phyloP scores from a whole-genome alignment of 2,888 invertebrate species.

The Pachycephus smyrnensis region DNA sequence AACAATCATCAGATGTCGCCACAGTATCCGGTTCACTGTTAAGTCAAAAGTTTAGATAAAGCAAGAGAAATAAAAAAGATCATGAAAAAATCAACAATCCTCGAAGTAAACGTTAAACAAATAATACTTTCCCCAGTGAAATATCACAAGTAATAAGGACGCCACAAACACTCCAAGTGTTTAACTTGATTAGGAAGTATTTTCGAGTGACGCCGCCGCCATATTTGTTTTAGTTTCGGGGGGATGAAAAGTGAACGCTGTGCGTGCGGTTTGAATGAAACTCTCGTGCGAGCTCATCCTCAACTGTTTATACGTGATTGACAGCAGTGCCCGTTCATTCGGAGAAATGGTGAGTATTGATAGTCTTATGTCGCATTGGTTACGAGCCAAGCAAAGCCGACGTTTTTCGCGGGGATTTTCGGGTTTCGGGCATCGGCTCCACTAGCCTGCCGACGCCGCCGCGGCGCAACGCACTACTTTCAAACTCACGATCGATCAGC shows the following conservation, averaged over 20 bases:
- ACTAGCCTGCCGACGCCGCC: constrained; percentile 29
- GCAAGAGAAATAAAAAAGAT: not conserved
- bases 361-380: not conserved
- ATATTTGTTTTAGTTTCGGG: constrained; percentile 63
- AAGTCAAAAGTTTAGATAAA: not conserved
- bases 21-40: not conserved
- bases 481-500: constrained; percentile 34
- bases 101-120: not conserved
- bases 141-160: not conserved
- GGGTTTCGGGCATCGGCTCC: constrained; percentile 33
- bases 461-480: constrained; percentile 41
- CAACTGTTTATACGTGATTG: constrained; percentile 18
- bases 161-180: not conserved
- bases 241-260: constrained; percentile 53
- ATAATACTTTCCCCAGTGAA: not conserved
- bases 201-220: constrained; percentile 57
- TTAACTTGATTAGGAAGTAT: constrained; percentile 18
- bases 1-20: not conserved
- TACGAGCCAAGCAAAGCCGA: constrained; percentile 11
- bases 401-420: constrained; percentile 56
- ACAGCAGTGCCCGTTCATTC: constrained; percentile 27
- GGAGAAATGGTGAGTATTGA: constrained; percentile 51
- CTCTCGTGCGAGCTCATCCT: constrained; percentile 16
- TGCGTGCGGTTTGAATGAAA: constrained; percentile 45
- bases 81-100: not conserved